Conservation (phyloP, 2,888 invertebrate species). For the Pyrochroa serraticornis region DNA sequence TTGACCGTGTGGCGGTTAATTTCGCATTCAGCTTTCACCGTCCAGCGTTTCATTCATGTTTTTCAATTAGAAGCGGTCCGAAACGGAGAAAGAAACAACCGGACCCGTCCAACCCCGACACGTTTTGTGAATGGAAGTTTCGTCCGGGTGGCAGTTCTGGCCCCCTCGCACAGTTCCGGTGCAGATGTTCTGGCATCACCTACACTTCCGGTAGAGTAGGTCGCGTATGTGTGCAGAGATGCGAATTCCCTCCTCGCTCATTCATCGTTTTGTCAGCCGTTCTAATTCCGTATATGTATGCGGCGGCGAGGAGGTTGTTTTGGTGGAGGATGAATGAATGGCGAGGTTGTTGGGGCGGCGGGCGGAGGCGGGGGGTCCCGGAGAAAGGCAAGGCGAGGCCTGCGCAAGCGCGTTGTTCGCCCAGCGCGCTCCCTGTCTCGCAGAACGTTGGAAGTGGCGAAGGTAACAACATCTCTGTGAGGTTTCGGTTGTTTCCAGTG, state of each 20-base stretch:
- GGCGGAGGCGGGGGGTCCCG: conserved; percentile 35
- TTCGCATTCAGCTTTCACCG: too few relatives aligned
- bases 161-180: conserved; percentile 30
- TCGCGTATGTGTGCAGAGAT: conserved; percentile 38
- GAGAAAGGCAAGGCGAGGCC: conserved; percentile 60
- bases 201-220: conserved; percentile 43
- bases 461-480: conserved; percentile 65
- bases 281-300: conserved; percentile 54
- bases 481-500: conserved; percentile 58
- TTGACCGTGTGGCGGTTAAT: too few relatives aligned
- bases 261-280: conserved; percentile 51
- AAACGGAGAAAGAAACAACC: too few relatives aligned
- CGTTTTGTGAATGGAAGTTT: not conserved
- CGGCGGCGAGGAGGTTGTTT: conserved; percentile 41
- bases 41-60: too few relatives aligned
- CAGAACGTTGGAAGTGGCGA: conserved; percentile 67
- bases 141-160: not conserved
- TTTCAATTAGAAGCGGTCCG: too few relatives aligned
- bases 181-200: conserved; percentile 23
- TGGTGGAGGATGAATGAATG: conserved; percentile 53
- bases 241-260: conserved; percentile 47
- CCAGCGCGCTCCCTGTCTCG: conserved; percentile 62
- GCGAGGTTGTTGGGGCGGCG: conserved; percentile 39
- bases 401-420: conserved; percentile 58
- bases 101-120: too few relatives aligned